Evolutionary conservation across 2,797 vertebrate species (phyloP), one percentile per base, ranked within the genome.

Genomic region (Rhyacichthys aspro): DNA sequence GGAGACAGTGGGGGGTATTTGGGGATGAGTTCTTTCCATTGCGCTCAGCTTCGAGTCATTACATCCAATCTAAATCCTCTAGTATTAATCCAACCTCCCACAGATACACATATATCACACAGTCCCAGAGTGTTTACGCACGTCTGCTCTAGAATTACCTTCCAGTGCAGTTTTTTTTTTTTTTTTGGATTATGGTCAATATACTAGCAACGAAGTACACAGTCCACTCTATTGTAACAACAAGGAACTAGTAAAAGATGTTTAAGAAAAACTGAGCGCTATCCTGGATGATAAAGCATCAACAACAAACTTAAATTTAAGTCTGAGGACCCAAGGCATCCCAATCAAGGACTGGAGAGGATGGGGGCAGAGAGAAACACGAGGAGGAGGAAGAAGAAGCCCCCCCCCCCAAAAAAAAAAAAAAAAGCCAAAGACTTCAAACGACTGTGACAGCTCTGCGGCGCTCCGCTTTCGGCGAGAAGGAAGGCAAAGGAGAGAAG

Each of bases 1-100:
- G 9, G 44, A 66, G 71, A 70, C 78, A 75, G 70, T 42, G 11
- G 63, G 75, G 55, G 63, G 62, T 6, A 43, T 33, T 55, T 17
- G 39, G 41, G 42, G 56, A n/a, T 17, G 55, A 37, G 42, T 15
- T 63, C 48, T 55, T n/a, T 74, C 43, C 52, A 58, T 53, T 23
- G 64, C 66, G 63, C 57, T 70, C 44, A 62, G 76, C 57, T 67
- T 64, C 28, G 72, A 71, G 66, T 82, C 82, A 81, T 87, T 80
- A 82, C 70, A 82, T 71, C 74, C 82, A 86, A 84, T 85, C 79
- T 77, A 65, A 70, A 74, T 76, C 65, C 56, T 72, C 1, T 11
- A 59, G 67, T 66, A 74, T 84, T 81, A 84, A 78, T 78, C 63
- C 64, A 52, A 46, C 58, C 68, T 55, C 65, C 58, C 59, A 74